Conservation (phyloP, 2,888 invertebrate species). For the Pemphredon lugubris region DNA sequence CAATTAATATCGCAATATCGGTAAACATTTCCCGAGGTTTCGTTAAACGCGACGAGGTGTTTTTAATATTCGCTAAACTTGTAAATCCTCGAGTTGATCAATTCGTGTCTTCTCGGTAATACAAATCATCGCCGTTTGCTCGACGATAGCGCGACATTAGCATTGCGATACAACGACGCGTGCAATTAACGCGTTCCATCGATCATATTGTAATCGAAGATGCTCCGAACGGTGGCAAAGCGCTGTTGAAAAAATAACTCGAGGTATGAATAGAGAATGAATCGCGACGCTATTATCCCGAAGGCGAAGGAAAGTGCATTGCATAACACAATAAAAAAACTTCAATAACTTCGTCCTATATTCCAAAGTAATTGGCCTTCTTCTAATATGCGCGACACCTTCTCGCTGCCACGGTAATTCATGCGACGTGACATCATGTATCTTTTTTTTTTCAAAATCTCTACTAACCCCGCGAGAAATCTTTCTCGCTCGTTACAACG, state of each 20-base stretch:
- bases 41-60: too few relatives aligned
- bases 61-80: too few relatives aligned
- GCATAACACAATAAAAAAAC: conserved; percentile 55
- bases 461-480: neutral
- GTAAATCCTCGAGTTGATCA: too few relatives aligned
- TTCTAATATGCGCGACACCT: conserved; percentile 54
- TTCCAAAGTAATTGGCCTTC: conserved; percentile 57
- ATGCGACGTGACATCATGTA: conserved; percentile 36
- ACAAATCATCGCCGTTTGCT: too few relatives aligned
- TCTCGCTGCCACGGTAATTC: conserved; percentile 37
- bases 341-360: conserved; percentile 59
- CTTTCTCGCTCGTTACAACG: neutral
- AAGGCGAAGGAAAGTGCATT: conserved; percentile 50
- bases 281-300: conserved; percentile 10
- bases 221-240: neutral
- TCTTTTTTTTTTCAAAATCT: conserved; percentile 31
- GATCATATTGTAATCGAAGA: conserved; percentile 11
- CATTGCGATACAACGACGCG: too few relatives aligned
- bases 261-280: conserved; percentile 29
- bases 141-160: too few relatives aligned
- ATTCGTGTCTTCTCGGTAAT: too few relatives aligned
- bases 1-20: too few relatives aligned
- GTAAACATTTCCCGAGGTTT: too few relatives aligned
- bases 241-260: conserved; percentile 4
- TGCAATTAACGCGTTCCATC: too few relatives aligned